Base-by-base conservation (phyloP, 37 sponge, comb jelly and placozoan species). In the Bolinopsis microptera region DNA sequence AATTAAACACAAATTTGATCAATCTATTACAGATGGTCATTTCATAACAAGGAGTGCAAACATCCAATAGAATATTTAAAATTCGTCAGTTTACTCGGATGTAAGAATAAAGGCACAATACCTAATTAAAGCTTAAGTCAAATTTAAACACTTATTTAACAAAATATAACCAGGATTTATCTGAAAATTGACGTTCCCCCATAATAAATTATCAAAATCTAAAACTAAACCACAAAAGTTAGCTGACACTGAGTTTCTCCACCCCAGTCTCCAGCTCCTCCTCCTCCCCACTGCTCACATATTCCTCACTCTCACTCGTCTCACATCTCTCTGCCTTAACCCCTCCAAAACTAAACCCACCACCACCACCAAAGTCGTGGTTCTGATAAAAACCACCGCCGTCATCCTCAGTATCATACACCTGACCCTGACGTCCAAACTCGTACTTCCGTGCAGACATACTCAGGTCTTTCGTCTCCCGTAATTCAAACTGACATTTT, bases 391-490 rank as follows among this genome's bases (percentile, higher is more conserved):
- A 23, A 24, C 2, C 39, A 37, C 37, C 38, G 69, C 35, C 93
- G 32, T 93, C 93, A 69, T 75, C 93, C 0, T 76, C 93, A 30
- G 68, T 41, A 38, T 72, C 93, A 26, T 76, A 80, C 0, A 35
- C 68, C 18, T 92, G 35, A 22, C 93, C 68, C 61, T 93, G 93
- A 61, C 94, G 83, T 30, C 94, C 94, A 69, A 69, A 94, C 40
- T 94, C 92, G 74, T 94, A 92, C 37, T 88, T 94, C 95, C 96
- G 36, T 95, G 96, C 96, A 36, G 99, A 97, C 96, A 99, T 95
- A 94, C 95, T 93, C 13, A 97, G 95, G 0, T 96, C 97, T 68
- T 96, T 96, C 1, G 97, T 97, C 86, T 99, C 99, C 93, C 96
- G 96, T 32, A 96, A 96, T 37, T 75, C 93, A 74, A 95, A 93